These are phyloP conservation scores for Allophyes oxyacanthae DNA, from an alignment of 2,888 invertebrate genomes.

Conservation along the genomic window DNA sequence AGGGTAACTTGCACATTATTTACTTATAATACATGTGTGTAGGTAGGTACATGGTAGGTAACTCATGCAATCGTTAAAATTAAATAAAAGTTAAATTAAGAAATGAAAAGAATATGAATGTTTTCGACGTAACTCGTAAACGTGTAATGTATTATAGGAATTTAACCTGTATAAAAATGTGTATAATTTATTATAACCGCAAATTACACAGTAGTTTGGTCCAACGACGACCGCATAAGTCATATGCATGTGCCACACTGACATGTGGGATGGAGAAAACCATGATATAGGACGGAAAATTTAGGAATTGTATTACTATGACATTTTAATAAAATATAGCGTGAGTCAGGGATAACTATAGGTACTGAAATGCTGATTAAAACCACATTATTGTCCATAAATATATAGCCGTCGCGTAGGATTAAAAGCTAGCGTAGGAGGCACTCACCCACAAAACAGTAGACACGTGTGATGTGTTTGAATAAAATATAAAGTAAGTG, in stretches of 20 bases:
- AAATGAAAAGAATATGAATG: no score
- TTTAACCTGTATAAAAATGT: constrained; percentile 5
- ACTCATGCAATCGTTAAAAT: no score
- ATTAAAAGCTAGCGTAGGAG: no score
- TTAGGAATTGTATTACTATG: constrained; percentile 12
- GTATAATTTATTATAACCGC: constrained; percentile 20
- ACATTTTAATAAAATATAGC: constrained; percentile 13
- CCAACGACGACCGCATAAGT: constrained; percentile 38
- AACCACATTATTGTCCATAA: background rate
- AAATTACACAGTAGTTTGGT: constrained; percentile 22
- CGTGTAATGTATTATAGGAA: background rate
- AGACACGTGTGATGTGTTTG: no score
- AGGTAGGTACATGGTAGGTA: no score
- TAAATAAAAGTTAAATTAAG: no score
- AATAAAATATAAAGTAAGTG: background rate
- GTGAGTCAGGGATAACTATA: constrained; percentile 9
- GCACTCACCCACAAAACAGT: no score
- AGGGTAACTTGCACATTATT: no score
- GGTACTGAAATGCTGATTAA: background rate
- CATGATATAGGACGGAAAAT: constrained; percentile 20
- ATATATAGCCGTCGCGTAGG: no score
- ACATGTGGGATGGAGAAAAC: constrained; percentile 31
- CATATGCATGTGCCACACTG: constrained; percentile 41
- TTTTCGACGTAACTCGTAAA: no score
- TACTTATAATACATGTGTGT: no score